Evolutionary conservation across 2,113 vertebrate species (phyloP).

Genomic region (Actinemys pallida): DNA sequence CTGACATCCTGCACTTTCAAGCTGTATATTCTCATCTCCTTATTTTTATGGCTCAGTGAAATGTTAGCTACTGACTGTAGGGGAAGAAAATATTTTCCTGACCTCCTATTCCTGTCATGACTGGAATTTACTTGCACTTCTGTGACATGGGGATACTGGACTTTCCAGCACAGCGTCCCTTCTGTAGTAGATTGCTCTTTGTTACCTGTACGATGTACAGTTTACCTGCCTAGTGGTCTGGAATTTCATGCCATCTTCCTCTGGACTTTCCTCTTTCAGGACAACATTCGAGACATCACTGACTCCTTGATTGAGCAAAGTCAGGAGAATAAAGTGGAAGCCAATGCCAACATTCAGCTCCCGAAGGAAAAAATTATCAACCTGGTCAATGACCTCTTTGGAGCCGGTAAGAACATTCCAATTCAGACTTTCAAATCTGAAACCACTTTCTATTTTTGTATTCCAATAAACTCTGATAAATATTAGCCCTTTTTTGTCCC

Average conservation of each 20-base stretch:
- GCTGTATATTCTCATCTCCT: neutral
- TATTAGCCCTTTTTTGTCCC: neutral
- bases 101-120: rapidly evolving
- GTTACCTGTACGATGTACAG: neutral
- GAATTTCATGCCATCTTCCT: neutral
- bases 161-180: neutral
- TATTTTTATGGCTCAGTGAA: neutral
- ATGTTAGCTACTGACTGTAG: rapidly evolving
- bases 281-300: slow-evolving; percentile 89
- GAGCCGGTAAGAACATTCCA: slow-evolving; percentile 82
- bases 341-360: slow-evolving; percentile 72
- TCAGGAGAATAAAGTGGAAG: slow-evolving; percentile 81
- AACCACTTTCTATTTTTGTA: neutral
- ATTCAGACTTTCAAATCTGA: neutral
- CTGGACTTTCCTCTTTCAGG: slow-evolving; percentile 72
- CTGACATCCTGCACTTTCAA: neutral
- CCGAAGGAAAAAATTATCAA: slow-evolving; percentile 86
- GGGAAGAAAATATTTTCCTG: neutral
- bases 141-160: neutral
- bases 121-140: neutral
- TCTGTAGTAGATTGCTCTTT: rapidly evolving
- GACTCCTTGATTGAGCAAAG: slow-evolving; percentile 90
- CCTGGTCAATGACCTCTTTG: slow-evolving; percentile 92
- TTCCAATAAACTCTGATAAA: neutral
- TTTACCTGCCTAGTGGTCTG: neutral